Evolutionary conservation across 2,888 invertebrate species (phyloP).

Genomic region (Sinopyrophorus schimmeli): DNA sequence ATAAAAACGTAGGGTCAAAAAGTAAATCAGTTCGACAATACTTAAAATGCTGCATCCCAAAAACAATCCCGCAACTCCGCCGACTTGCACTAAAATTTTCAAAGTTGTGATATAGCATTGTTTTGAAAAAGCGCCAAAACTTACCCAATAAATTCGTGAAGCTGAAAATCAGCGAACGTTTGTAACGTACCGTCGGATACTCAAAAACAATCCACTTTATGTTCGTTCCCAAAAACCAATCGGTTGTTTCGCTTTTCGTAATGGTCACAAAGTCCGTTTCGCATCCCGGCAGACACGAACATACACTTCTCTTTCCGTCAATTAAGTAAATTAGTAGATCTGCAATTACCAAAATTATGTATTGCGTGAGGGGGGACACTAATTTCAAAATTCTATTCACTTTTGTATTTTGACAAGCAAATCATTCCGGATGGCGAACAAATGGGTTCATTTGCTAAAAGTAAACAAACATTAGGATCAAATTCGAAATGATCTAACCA

Average conservation of each 20-base stretch:
- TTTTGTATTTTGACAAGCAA: slow-evolving; percentile 44
- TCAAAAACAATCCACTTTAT: slow-evolving; percentile 41
- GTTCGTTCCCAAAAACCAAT: slow-evolving; percentile 42
- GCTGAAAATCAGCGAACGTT: slow-evolving; percentile 50
- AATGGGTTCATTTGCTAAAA: slow-evolving; percentile 41
- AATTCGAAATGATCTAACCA: not conserved
- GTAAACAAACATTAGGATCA: slow-evolving; percentile 1
- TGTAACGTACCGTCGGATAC: slow-evolving; percentile 46
- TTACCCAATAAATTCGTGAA: slow-evolving; percentile 53
- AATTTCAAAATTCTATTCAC: not conserved
- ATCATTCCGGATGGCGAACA: slow-evolving; percentile 49
- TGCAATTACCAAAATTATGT: slow-evolving; percentile 3
- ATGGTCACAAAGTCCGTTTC: slow-evolving; percentile 38
- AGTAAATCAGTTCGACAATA: slow-evolving; percentile 53
- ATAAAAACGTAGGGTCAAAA: slow-evolving; percentile 39
- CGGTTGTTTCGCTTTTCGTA: slow-evolving; percentile 20
- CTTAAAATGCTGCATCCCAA: slow-evolving; percentile 56
- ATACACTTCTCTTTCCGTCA: slow-evolving; percentile 32
- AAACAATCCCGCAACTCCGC: slow-evolving; percentile 57
- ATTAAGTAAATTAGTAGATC: slow-evolving; percentile 2
- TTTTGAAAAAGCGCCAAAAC: slow-evolving; percentile 11
- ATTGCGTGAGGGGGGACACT: not conserved
- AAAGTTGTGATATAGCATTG: too few species aligned
- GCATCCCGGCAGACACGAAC: slow-evolving; percentile 44
- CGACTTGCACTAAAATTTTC: slow-evolving; percentile 55